These are phyloP conservation scores for Pelobates fuscus DNA, from an alignment of 2,113 vertebrate species.

Conservation along the genomic window DNA sequence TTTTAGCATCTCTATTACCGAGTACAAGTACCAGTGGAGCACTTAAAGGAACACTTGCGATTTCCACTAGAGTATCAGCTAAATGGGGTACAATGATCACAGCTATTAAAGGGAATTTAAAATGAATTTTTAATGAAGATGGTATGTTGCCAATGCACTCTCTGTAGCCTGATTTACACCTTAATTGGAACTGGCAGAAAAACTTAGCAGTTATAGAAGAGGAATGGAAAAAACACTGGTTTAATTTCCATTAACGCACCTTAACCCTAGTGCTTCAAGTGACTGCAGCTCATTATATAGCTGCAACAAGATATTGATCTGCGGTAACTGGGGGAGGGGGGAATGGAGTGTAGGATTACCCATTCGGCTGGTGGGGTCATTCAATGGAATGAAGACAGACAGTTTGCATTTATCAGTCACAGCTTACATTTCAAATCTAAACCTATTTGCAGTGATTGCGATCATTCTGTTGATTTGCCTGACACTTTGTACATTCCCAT, in stretches of 20 bases:
- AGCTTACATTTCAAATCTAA: too few species aligned
- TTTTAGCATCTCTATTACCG: conserved; percentile 38
- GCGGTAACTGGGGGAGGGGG: neutral
- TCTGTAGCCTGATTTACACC: conserved; percentile 45
- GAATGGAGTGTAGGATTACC: neutral
- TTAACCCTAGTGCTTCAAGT: conserved; percentile 17
- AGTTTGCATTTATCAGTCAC: too few species aligned
- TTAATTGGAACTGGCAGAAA: conserved; percentile 42
- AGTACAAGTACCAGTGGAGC: conserved; percentile 39
- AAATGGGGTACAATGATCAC: conserved; percentile 43
- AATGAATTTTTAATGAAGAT: conserved; percentile 47
- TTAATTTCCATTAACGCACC: conserved; percentile 37
- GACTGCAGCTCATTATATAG: conserved; percentile 5
- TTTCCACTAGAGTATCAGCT: conserved; percentile 17
- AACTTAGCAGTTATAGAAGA: conserved; percentile 10
- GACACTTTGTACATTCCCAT: too few species aligned
- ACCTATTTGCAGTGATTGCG: too few species aligned
- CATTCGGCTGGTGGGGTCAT: neutral
- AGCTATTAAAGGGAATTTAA: conserved; percentile 41
- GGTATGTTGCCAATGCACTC: conserved; percentile 37
- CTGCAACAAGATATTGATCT: neutral
- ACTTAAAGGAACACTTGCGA: conserved; percentile 36
- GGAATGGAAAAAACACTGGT: conserved; percentile 14
- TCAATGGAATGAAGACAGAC: too few species aligned
- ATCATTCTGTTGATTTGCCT: too few species aligned